Evolutionary conservation across 1,140 invertebrate species (phyloP).

Genomic region (Drosophila sucinea): DNA sequence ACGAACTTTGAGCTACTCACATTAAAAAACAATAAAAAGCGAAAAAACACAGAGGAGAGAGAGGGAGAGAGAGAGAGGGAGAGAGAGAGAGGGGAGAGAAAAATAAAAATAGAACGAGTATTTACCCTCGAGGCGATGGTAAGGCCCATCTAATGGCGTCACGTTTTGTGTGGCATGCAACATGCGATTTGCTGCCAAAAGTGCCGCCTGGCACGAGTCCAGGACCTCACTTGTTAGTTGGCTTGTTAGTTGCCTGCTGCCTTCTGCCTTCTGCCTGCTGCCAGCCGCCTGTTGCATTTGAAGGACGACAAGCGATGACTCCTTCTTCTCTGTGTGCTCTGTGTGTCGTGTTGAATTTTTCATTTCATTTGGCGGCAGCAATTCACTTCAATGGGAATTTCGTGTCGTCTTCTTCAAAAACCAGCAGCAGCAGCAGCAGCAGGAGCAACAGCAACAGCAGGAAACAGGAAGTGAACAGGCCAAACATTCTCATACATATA

Average conservation of each 20-base stretch:
- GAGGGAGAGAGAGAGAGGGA: slow-evolving; percentile 18
- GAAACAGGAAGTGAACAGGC: slow-evolving; percentile 71
- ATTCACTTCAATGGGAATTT: slow-evolving; percentile 81
- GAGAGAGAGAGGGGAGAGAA: slow-evolving; percentile 54
- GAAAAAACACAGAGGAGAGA: slow-evolving; percentile 32
- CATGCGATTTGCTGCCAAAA: slow-evolving; percentile 82
- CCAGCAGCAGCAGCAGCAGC: slow-evolving; percentile 29
- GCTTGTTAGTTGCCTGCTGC: slow-evolving; percentile 71
- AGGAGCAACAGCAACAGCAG: slow-evolving; percentile 15
- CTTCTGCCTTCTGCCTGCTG: slow-evolving; percentile 34
- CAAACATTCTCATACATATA: slow-evolving; percentile 57
- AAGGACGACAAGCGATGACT: slow-evolving; percentile 42
- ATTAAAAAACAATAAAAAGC: slow-evolving; percentile 79
- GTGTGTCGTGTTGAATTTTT: slow-evolving; percentile 79
- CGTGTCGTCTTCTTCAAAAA: slow-evolving; percentile 61
- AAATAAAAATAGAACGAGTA: slow-evolving; percentile 2
- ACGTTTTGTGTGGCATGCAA: slow-evolving; percentile 81
- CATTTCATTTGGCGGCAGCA: slow-evolving; percentile 81
- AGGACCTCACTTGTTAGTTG: slow-evolving; percentile 67
- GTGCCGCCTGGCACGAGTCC: slow-evolving; percentile 77
- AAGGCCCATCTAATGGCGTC: slow-evolving; percentile 72
- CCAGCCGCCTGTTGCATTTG: slow-evolving; percentile 66
- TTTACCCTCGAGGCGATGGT: slow-evolving; percentile 34
- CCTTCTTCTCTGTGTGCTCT: slow-evolving; percentile 42
- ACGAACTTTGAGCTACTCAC: slow-evolving; percentile 58